Conservation (phyloP, 2,797 vertebrate genomes). For the Sitta carolinensis region DNA sequence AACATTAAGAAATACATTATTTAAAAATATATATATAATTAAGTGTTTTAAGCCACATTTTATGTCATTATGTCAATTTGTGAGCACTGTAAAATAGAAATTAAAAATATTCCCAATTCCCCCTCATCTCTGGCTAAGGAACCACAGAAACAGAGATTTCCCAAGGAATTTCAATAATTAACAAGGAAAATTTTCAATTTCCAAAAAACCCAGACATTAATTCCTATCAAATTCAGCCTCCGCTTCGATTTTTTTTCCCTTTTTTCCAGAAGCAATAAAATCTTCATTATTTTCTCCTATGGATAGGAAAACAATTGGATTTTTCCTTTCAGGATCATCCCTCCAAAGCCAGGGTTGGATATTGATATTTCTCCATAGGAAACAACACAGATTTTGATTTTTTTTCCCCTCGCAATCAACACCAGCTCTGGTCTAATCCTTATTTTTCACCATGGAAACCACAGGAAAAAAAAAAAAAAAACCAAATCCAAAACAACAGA, state of each 20-base stretch:
- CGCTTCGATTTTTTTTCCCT: not conserved
- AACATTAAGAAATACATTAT: no score
- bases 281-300: not conserved
- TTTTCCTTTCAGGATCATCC: not conserved
- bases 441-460: slow-evolving; percentile 14
- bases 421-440: not conserved
- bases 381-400: not conserved
- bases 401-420: not conserved
- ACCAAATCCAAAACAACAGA: not conserved
- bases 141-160: not conserved
- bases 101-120: not conserved
- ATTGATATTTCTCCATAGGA: not conserved
- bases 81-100: not conserved
- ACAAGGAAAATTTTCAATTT: not conserved
- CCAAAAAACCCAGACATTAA: not conserved
- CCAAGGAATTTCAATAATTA: not conserved
- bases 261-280: not conserved
- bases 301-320: not conserved
- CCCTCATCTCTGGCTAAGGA: not conserved
- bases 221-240: not conserved
- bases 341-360: not conserved
- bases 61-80: not conserved
- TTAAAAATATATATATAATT: not conserved
- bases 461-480: not conserved
- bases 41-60: not conserved